These are phyloP conservation scores for Rotaria sp. DNA, from an alignment of 2,888 invertebrate species.

Conservation along the genomic window DNA sequence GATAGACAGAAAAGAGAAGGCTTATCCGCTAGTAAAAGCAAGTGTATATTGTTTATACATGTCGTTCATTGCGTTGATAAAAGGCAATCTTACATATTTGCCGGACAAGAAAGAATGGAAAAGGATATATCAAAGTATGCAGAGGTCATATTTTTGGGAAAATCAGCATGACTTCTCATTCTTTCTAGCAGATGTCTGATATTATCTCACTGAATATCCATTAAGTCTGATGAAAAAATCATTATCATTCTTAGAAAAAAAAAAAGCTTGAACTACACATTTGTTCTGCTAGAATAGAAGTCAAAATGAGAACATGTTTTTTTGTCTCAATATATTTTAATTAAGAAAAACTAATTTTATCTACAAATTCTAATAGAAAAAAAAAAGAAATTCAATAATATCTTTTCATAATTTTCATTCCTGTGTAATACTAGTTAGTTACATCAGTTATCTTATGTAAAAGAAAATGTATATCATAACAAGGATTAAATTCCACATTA, in stretches of 20 bases:
- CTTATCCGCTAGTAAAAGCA: not conserved
- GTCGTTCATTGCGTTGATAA: not conserved
- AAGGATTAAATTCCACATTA: not conserved
- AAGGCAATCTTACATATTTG: not conserved
- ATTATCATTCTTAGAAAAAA: not conserved
- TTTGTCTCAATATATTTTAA: no score
- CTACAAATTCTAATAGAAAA: not conserved
- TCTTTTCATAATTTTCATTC: not conserved
- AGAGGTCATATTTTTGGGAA: not conserved
- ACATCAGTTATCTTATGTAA: not conserved
- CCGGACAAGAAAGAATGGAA: not conserved
- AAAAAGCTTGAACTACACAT: not conserved
- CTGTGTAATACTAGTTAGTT: not conserved
- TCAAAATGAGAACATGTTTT: no score
- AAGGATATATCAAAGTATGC: not conserved
- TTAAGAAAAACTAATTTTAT: not conserved
- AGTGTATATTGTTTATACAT: not conserved
- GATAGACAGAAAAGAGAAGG: not conserved
- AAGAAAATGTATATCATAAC: not conserved
- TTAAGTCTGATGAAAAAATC: not conserved
- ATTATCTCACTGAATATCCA: conserved; percentile 19
- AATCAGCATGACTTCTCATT: not conserved
- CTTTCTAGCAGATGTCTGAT: not conserved
- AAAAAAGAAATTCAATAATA: no score
- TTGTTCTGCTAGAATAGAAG: no score